Evolutionary conservation across 2,797 vertebrate species (phyloP).

Genomic region (Ctenosaura bakeri): DNA sequence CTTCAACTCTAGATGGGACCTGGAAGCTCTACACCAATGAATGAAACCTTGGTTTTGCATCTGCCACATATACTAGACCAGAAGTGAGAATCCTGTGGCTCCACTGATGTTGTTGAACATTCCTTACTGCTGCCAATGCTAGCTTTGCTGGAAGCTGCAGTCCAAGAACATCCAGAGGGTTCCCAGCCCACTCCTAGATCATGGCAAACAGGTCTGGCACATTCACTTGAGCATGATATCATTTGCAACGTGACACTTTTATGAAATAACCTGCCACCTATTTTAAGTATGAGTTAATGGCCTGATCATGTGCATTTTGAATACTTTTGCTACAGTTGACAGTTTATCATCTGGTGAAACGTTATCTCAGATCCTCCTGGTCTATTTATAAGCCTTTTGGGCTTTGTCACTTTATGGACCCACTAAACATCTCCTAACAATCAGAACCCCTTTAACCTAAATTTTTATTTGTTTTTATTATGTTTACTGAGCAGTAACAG

Average conservation of each 20-base stretch:
- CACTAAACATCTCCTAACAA: constrained; percentile 47
- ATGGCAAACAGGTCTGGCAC: not conserved
- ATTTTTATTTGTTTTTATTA: constrained; percentile 60
- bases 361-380: constrained; percentile 40
- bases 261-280: constrained; percentile 13
- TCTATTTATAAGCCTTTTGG: constrained; percentile 59
- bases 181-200: not conserved
- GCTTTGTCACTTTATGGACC: constrained; percentile 50
- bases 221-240: not conserved
- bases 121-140: no score
- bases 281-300: not conserved
- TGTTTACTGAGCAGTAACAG: constrained; percentile 59
- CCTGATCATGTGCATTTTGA: constrained; percentile 11
- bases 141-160: not conserved
- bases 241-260: constrained; percentile 19
- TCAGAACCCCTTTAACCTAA: constrained; percentile 49
- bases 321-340: constrained; percentile 49
- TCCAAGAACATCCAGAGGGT: not conserved
- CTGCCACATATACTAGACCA: not conserved
- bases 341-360: constrained; percentile 29
- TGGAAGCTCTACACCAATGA: not conserved
- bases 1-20: no score
- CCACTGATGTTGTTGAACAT: no score
- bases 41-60: not conserved
- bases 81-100: no score